Conservation (phyloP, 2,888 invertebrate genomes). For the Drosophila incognita region DNA sequence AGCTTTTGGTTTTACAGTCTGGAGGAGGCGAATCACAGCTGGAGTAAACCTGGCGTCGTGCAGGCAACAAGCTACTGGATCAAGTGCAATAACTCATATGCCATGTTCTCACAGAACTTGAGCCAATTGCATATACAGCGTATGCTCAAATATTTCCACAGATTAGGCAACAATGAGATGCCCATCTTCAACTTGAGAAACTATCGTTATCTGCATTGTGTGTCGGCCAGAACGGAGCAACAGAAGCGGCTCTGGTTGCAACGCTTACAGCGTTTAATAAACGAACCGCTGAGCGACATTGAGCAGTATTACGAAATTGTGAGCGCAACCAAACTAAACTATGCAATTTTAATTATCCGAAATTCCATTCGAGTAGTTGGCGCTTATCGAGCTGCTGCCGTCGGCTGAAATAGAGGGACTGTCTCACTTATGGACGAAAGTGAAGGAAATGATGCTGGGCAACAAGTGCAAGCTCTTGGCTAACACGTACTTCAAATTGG, state of each 20-base stretch:
- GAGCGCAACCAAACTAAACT: not conserved
- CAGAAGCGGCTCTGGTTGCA: constrained; percentile 29
- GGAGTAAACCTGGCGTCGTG: constrained; percentile 26
- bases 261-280: constrained; percentile 34
- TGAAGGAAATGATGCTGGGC: constrained; percentile 16
- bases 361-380: constrained; percentile 25
- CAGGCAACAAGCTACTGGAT: constrained; percentile 49
- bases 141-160: constrained; percentile 58
- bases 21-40: constrained; percentile 23
- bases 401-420: constrained; percentile 31
- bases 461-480: constrained; percentile 27
- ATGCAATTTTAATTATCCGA: not conserved
- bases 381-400: constrained; percentile 43
- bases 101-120: constrained; percentile 51
- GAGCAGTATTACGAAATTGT: constrained; percentile 70
- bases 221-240: constrained; percentile 8
- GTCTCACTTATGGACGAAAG: not conserved
- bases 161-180: constrained; percentile 10
- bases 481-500: constrained; percentile 45
- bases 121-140: constrained; percentile 57
- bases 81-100: constrained; percentile 54
- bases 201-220: constrained; percentile 49
- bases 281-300: constrained; percentile 5
- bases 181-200: constrained; percentile 27
- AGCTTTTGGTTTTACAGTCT: constrained; percentile 39